phyloP scores from a whole-genome alignment of 2,888 invertebrate species.

The Pherbina coryleti region DNA sequence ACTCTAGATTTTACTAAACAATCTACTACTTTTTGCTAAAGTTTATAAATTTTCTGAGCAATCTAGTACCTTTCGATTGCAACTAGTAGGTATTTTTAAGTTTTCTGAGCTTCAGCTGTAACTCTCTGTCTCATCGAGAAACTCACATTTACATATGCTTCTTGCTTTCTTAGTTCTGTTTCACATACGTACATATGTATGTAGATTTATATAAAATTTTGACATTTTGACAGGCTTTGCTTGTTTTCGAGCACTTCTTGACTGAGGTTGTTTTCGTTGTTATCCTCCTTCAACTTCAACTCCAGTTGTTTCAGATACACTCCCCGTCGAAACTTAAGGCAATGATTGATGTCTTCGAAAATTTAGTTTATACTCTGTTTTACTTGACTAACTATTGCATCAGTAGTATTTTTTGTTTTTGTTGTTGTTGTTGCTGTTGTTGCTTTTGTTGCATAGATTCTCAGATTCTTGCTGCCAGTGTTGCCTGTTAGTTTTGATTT shows the following conservation, averaged over 20 bases:
- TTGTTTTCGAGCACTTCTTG: background rate
- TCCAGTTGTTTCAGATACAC: background rate
- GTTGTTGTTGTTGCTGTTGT: background rate
- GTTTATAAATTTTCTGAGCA: too few relatives aligned
- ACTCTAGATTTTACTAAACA: too few relatives aligned
- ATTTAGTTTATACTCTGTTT: constrained; percentile 3
- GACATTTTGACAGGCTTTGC: too few relatives aligned
- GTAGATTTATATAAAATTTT: too few relatives aligned
- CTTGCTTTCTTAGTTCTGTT: background rate
- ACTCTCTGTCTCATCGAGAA: too few relatives aligned
- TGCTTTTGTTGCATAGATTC: background rate
- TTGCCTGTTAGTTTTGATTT: constrained; percentile 22
- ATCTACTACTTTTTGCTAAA: too few relatives aligned
- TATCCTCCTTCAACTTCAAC: background rate
- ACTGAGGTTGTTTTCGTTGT: background rate
- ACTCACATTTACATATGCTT: too few relatives aligned
- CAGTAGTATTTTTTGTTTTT: background rate
- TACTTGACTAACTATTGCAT: background rate
- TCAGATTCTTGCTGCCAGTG: constrained; percentile 4
- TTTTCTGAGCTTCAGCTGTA: too few relatives aligned
- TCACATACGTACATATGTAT: background rate
- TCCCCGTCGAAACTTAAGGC: background rate
- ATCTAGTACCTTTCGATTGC: too few relatives aligned
- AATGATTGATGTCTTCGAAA: constrained; percentile 13
- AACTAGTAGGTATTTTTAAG: too few relatives aligned